These are phyloP conservation scores for Tringa solitaria DNA, from an alignment of 2,113 vertebrate species.

Conservation along the genomic window DNA sequence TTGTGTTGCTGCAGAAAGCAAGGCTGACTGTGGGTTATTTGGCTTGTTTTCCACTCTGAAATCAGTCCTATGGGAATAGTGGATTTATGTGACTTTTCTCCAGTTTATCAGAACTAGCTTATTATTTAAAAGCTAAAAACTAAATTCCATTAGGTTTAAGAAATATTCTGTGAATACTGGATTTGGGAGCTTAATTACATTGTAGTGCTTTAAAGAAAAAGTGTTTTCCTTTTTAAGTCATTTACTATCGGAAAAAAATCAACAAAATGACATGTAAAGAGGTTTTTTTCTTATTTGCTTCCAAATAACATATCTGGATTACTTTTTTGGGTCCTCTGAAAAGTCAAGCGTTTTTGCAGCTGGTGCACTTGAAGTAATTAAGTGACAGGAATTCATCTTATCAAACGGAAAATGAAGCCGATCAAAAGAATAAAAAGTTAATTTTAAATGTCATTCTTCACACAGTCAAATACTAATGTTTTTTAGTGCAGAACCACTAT, in stretches of 20 bases:
- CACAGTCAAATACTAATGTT: neutral
- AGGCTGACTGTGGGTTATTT: neutral
- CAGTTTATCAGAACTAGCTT: neutral
- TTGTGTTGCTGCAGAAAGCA: neutral
- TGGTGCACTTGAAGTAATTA: constrained; percentile 1
- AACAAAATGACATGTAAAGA: neutral
- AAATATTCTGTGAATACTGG: neutral
- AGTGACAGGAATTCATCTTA: neutral
- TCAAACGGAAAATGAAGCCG: neutral
- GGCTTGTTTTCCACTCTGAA: neutral
- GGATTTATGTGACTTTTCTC: neutral
- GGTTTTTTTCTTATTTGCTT: neutral
- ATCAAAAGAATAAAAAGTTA: neutral
- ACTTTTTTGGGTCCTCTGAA: neutral
- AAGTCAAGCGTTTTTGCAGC: constrained; percentile 10
- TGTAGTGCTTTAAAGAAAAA: neutral
- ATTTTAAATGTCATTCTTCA: neutral
- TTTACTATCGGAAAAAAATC: neutral
- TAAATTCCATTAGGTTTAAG: neutral
- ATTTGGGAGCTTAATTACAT: neutral
- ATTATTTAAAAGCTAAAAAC: neutral
- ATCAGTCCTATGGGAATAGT: neutral
- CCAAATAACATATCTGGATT: neutral
- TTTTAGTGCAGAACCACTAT: neutral
- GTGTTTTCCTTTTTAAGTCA: neutral